phyloP scores from a whole-genome alignment of 1,140 invertebrate genomes.

The Drosophila carrolli region DNA sequence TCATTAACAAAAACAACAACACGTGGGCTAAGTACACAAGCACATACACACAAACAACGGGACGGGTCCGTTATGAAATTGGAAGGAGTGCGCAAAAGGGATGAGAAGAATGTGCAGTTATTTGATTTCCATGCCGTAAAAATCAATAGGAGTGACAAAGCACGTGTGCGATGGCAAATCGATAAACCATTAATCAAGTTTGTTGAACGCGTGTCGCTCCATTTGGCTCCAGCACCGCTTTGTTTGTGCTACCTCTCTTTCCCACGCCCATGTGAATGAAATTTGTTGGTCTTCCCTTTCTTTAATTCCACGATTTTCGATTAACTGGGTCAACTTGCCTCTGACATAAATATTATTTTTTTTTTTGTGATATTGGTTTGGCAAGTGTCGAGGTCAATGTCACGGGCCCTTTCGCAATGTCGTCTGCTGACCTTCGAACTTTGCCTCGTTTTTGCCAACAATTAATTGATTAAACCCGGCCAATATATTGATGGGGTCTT shows the following conservation, averaged over 20 bases:
- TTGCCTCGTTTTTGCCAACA: background rate
- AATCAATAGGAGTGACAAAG: constrained; percentile 69
- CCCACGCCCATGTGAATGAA: constrained; percentile 7
- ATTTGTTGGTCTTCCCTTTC: constrained; percentile 8
- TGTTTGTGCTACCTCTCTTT: constrained; percentile 48
- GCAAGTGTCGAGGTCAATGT: constrained; percentile 50
- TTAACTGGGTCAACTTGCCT: constrained; percentile 30
- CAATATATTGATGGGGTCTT: constrained; percentile 27
- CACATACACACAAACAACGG: background rate
- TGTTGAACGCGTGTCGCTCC: constrained; percentile 29
- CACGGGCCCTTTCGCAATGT: constrained; percentile 24
- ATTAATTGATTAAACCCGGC: constrained; percentile 22
- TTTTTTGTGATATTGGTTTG: constrained; percentile 10
- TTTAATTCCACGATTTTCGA: constrained; percentile 9
- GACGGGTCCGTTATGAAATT: constrained; percentile 65
- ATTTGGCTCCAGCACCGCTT: constrained; percentile 4
- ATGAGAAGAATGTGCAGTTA: constrained; percentile 39
- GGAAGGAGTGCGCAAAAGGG: constrained; percentile 10
- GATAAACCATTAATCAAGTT: constrained; percentile 69
- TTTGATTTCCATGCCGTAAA: constrained; percentile 54
- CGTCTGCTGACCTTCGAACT: constrained; percentile 14
- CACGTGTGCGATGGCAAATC: constrained; percentile 63
- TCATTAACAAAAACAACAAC: constrained; percentile 39
- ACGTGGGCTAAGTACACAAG: constrained; percentile 22
- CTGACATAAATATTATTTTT: constrained; percentile 9